Base-by-base conservation (phyloP, 2,888 invertebrate species). In the Leptarthrus brevirostris region DNA sequence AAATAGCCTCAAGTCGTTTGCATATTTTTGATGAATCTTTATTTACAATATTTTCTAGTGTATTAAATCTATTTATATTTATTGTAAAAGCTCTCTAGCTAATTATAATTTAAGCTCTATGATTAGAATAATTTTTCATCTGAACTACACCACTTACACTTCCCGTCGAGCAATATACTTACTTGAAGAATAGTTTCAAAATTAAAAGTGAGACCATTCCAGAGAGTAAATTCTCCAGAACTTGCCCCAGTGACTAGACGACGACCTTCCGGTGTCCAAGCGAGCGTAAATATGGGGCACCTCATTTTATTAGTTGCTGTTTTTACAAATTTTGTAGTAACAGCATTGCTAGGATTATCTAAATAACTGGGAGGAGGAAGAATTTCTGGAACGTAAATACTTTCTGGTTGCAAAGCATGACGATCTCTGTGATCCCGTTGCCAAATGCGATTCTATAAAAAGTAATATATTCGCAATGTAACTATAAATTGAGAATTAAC, bases 201-300 rank as follows among this genome's bases (percentile, higher is more conserved):
- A 87, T 99, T 99, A 86, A 99, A 99, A n/a, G 98, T 99, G 26
- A 99, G 89, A 30, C 99, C 99, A 88, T 99, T 99, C 99, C 99
- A 99, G 2, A 99, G 87, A 0, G 99, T 99, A 82, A 99, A 99
- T 86, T 99, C 99, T 53, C 99, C 99, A 73, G 98, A 98, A 26
- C 98, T 98, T 20, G 99, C 98, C 8, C 99, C 99, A 1, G 99
- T 99, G 4, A 99, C 95, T 76, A 99, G 87, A 79, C 99, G 90
- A 78, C 99, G 90, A 12, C 99, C 99, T 86, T 99, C 99, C 0
- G 99, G 99, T 4, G 99, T 99, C 99, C 99, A 99, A 12, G 97
- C 96, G 83, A 99, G 92, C 80, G 97, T 96, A 85, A 99, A 99
- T 80, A 99, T 97, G 0, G 99, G 99, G 87, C 99, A 99, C 79